Conservation (phyloP, 2,797 vertebrate genomes). For the Gymnoscopelus microlampas region DNA sequence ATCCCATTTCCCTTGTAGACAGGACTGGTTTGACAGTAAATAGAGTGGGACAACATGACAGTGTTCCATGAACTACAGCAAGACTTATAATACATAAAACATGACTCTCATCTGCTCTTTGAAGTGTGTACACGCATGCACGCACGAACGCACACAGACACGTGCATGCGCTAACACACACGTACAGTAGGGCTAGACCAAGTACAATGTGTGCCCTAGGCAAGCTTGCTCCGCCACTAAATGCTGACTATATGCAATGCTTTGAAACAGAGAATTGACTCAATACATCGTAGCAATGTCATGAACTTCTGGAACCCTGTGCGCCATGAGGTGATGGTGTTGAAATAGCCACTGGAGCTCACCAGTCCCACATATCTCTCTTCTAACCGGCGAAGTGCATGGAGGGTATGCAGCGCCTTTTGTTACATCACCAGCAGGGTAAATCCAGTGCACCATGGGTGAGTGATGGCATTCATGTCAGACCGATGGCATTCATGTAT, state of each 20-base stretch:
- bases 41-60: too few relatives aligned
- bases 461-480: conserved; percentile 86
- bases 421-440: conserved; percentile 77
- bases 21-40: too few relatives aligned
- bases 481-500: conserved; percentile 86
- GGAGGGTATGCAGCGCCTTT: conserved; percentile 81
- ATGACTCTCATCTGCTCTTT: too few relatives aligned
- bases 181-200: too few relatives aligned
- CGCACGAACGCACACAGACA: not conserved
- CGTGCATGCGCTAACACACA: not conserved
- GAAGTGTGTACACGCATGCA: not conserved
- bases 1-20: too few relatives aligned
- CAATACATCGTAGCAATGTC: conserved; percentile 90
- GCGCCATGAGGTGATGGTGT: conserved; percentile 88
- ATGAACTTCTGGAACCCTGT: too few relatives aligned
- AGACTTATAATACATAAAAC: too few relatives aligned
- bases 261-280: conserved; percentile 83
- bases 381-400: too few relatives aligned
- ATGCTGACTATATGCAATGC: conserved; percentile 53
- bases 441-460: conserved; percentile 87
- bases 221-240: too few relatives aligned
- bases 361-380: conserved; percentile 85
- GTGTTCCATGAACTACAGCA: too few relatives aligned
- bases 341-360: conserved; percentile 87
- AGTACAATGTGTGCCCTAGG: too few relatives aligned